A percentile compares a stretch with the other conserved stretches of the same genome.
These are phyloP conservation scores for Papilio polyxenes DNA, from an alignment of 1,140 invertebrate species.

Conservation along the genomic window DNA sequence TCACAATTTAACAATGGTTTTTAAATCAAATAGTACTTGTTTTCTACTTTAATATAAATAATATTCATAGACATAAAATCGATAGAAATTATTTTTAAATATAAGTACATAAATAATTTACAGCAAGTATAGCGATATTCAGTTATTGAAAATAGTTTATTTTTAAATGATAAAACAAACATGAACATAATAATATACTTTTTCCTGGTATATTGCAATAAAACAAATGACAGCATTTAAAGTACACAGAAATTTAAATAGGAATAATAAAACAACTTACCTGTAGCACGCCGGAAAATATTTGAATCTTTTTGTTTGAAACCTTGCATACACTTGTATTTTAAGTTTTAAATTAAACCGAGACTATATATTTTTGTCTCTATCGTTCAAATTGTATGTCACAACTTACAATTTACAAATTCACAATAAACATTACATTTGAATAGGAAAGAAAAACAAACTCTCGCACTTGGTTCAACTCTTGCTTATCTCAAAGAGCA, in stretches of 20 bases:
- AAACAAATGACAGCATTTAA: not conserved
- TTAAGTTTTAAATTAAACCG: conserved; percentile 10
- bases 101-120: not conserved
- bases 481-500: not conserved
- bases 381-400: conserved; percentile 4
- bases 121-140: not conserved
- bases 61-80: not conserved
- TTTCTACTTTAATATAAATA: not conserved
- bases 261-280: conserved; percentile 9
- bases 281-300: conserved; percentile 14
- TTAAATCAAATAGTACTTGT: too few relatives aligned
- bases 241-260: conserved; percentile 2
- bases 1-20: not conserved
- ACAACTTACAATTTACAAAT: too few relatives aligned
- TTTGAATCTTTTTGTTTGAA: conserved; percentile 16
- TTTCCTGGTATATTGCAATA: not conserved
- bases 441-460: conserved; percentile 20
- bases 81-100: conserved; percentile 2
- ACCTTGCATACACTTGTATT: not conserved
- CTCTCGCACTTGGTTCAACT: conserved; percentile 4
- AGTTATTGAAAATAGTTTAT: not conserved
- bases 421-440: conserved; percentile 12
- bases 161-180: not conserved
- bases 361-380: not conserved
- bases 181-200: not conserved